A percentile compares a stretch with the other conserved stretches of the same genome.
These are phyloP conservation scores for Coelinius sp. DNA, from an alignment of 2,888 invertebrate genomes.

Conservation along the genomic window DNA sequence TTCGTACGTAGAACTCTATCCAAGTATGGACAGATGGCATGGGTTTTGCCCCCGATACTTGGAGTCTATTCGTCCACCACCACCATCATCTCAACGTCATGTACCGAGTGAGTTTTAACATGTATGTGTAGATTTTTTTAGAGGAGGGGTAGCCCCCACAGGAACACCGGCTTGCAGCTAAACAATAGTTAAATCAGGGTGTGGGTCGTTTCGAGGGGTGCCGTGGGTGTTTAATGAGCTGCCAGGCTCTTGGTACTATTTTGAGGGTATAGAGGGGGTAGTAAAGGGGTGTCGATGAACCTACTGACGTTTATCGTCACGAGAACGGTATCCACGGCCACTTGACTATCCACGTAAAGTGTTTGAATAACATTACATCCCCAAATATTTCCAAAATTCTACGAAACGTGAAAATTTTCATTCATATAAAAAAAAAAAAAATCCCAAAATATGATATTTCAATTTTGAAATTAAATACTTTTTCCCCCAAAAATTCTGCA, in stretches of 20 bases:
- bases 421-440: not conserved
- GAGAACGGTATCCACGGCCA: slow-evolving; percentile 48
- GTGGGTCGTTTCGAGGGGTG: slow-evolving; percentile 60
- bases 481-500: slow-evolving; percentile 1
- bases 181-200: slow-evolving; percentile 69
- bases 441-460: not conserved
- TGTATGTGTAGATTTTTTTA: slow-evolving; percentile 11
- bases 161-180: slow-evolving; percentile 46
- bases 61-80: slow-evolving; percentile 46
- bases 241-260: slow-evolving; percentile 47
- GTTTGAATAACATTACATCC: slow-evolving; percentile 60
- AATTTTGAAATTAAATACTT: slow-evolving; percentile 18
- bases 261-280: too few relatives aligned
- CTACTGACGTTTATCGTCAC: slow-evolving; percentile 43
- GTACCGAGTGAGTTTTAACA: slow-evolving; percentile 24
- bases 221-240: slow-evolving; percentile 70
- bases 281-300: slow-evolving; percentile 28
- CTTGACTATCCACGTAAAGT: slow-evolving; percentile 64
- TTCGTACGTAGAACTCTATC: slow-evolving; percentile 47
- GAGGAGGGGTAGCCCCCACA: slow-evolving; percentile 26
- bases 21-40: slow-evolving; percentile 66
- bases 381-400: not conserved
- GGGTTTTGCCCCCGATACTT: slow-evolving; percentile 55
- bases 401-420: not conserved
- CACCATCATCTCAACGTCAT: slow-evolving; percentile 33